phyloP scores from a whole-genome alignment of 2,797 vertebrate species.

The Thalassophryne amazonica region DNA sequence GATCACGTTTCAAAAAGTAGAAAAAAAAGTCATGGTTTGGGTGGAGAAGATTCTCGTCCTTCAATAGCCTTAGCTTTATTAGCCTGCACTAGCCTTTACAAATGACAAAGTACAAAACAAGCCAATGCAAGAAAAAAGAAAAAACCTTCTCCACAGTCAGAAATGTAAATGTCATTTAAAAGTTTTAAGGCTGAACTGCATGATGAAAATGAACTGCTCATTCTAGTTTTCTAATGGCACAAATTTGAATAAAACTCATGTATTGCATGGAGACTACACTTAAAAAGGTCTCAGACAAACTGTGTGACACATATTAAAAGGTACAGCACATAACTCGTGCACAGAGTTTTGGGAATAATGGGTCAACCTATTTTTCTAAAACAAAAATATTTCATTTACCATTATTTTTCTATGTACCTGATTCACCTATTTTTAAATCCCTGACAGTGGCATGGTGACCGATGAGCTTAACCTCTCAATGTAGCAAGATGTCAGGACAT shows the following conservation, averaged over 20 bases:
- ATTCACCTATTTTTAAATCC: constrained; percentile 24
- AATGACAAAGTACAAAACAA: not conserved
- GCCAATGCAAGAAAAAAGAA: constrained; percentile 5
- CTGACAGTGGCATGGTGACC: constrained; percentile 10
- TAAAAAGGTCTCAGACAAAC: constrained; percentile 25
- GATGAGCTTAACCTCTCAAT: constrained; percentile 47
- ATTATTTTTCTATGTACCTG: constrained; percentile 62
- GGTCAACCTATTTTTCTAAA: constrained; percentile 67
- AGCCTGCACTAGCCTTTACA: constrained; percentile 60
- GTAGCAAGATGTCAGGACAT: constrained; percentile 50
- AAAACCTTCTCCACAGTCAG: constrained; percentile 25
- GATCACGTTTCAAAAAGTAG: not conserved
- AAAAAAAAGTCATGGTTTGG: not conserved
- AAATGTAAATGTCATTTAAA: constrained; percentile 42
- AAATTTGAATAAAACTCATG: constrained; percentile 20
- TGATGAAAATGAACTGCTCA: constrained; percentile 56
- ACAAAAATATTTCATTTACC: constrained; percentile 44
- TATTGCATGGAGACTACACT: constrained; percentile 62
- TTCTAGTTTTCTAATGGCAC: constrained; percentile 41
- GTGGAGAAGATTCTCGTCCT: constrained; percentile 28
- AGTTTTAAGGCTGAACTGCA: constrained; percentile 49
- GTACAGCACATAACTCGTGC: constrained; percentile 20
- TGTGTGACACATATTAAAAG: constrained; percentile 18
- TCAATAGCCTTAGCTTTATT: constrained; percentile 62
- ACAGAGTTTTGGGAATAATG: constrained; percentile 18